A percentile compares a stretch with the other conserved stretches of the same genome.
Conservation (phyloP, 2,888 invertebrate species). For the Odontomyia ornata region DNA sequence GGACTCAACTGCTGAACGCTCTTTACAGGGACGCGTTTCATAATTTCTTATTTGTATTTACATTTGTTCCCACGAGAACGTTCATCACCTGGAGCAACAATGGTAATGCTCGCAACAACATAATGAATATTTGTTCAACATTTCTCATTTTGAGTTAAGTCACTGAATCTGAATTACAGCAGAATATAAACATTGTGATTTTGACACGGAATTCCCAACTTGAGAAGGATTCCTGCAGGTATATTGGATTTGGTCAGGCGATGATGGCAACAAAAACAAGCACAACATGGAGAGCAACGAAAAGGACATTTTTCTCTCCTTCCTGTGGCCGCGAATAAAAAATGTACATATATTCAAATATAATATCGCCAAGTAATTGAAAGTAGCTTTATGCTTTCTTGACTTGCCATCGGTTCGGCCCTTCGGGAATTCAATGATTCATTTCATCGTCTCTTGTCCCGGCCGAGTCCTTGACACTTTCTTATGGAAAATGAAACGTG, state of each 20-base stretch:
- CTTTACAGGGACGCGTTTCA: too few relatives aligned
- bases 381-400: constrained; percentile 1
- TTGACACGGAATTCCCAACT: constrained; percentile 4
- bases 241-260: constrained; percentile 10
- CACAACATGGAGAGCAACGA: too few relatives aligned
- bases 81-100: neutral
- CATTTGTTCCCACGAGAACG: too few relatives aligned
- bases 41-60: too few relatives aligned
- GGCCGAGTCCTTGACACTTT: too few relatives aligned
- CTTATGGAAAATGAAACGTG: too few relatives aligned
- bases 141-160: constrained; percentile 4
- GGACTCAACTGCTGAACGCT: too few relatives aligned
- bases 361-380: constrained; percentile 12
- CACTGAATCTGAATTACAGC: constrained; percentile 20
- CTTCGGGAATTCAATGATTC: too few relatives aligned
- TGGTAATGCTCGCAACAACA: neutral
- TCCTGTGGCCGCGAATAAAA: neutral
- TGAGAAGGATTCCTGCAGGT: neutral
- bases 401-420: neutral
- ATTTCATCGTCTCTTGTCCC: too few relatives aligned
- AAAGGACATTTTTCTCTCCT: too few relatives aligned
- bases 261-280: neutral
- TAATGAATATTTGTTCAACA: neutral
- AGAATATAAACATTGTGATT: constrained; percentile 8
- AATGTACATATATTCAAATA: constrained; percentile 28